phyloP scores from a whole-genome alignment of 2,113 vertebrate genomes.

The Gopherus evgoodei region DNA sequence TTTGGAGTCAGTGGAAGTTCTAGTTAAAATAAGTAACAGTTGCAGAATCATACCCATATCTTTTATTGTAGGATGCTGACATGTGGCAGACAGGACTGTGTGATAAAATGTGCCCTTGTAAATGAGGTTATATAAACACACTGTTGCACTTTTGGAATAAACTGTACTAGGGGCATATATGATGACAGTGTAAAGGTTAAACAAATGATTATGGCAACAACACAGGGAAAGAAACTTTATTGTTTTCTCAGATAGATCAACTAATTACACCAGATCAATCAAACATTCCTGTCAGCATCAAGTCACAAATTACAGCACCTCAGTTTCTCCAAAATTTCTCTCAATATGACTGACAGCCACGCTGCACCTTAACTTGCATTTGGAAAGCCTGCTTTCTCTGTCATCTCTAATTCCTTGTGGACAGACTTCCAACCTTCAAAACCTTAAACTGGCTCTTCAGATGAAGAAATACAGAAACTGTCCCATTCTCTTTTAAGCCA shows the following conservation, averaged over 20 bases:
- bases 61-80: not conserved
- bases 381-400: not conserved
- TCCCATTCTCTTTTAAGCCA: not conserved
- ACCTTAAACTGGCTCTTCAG: not conserved
- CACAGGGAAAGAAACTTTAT: not conserved
- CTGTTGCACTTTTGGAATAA: not conserved
- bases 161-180: not conserved
- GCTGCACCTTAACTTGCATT: not conserved
- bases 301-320: not conserved
- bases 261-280: not conserved
- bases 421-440: not conserved
- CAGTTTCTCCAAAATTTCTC: not conserved
- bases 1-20: not conserved
- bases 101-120: not conserved
- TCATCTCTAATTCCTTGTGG: not conserved
- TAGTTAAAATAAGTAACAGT: not conserved
- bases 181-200: not conserved
- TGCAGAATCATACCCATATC: not conserved
- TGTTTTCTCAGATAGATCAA: not conserved
- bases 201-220: not conserved
- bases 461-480: not conserved
- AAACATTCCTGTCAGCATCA: not conserved
- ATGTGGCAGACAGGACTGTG: rapidly evolving
- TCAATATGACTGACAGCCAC: not conserved
- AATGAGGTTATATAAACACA: not conserved